Percentiles rank a stretch among this genome's conserved stretches.
These are phyloP conservation scores for Bombycilla garrulus DNA, from an alignment of 2,113 vertebrate genomes.

Conservation along the genomic window DNA sequence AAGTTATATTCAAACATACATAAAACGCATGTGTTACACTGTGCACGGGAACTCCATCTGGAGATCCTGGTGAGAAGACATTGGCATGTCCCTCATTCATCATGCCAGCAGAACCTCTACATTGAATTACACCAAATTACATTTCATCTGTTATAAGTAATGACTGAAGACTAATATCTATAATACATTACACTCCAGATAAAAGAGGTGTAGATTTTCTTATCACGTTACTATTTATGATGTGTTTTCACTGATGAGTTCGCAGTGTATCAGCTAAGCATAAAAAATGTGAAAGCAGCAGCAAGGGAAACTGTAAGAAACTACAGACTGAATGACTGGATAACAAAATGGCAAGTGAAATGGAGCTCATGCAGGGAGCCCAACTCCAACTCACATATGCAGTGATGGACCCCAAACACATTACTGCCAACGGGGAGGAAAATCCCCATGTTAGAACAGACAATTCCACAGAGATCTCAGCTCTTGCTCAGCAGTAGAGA, in stretches of 20 bases:
- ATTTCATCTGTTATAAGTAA: background rate
- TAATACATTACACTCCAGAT: background rate
- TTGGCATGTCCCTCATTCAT: background rate
- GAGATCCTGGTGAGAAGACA: background rate
- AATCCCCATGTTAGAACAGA: background rate
- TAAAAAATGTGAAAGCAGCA: background rate
- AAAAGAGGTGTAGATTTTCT: background rate
- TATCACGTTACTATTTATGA: background rate
- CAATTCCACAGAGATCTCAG: background rate
- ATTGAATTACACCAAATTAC: background rate
- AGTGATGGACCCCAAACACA: background rate
- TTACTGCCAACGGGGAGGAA: background rate
- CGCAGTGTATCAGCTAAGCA: background rate
- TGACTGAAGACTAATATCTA: background rate
- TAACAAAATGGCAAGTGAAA: background rate
- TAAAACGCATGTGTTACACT: background rate
- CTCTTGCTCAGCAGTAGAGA: background rate
- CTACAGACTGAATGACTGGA: background rate
- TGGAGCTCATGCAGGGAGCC: background rate
- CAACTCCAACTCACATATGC: background rate
- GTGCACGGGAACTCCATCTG: background rate
- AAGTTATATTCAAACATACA: background rate
- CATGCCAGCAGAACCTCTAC: background rate
- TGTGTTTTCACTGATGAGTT: background rate
- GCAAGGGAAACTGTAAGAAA: background rate